phyloP scores from a whole-genome alignment of 1,140 invertebrate genomes.

The Acyrthosiphon pisum region DNA sequence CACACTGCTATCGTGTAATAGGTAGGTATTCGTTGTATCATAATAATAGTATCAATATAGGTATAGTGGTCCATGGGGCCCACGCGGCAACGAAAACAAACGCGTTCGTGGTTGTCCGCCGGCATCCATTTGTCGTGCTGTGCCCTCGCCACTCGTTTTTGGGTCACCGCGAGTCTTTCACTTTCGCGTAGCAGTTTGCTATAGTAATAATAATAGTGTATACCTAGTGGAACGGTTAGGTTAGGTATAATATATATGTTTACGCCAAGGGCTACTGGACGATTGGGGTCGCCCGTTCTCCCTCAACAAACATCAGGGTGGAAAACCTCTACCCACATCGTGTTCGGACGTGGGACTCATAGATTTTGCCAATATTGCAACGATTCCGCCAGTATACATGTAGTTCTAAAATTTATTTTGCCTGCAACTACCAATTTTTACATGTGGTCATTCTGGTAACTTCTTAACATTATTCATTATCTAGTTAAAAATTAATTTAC shows the following conservation, averaged over 20 bases:
- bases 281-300: neutral
- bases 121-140: constrained; percentile 5
- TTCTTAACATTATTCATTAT: no score
- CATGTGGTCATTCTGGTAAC: no score
- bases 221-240: neutral
- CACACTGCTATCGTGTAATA: neutral
- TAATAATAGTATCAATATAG: neutral
- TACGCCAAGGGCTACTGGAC: neutral
- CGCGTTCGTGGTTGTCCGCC: constrained; percentile 21
- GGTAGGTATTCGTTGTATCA: neutral
- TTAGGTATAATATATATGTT: neutral
- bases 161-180: constrained; percentile 43
- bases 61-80: neutral
- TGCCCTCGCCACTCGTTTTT: constrained; percentile 45
- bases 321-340: neutral
- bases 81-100: constrained; percentile 33
- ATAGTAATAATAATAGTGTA: neutral
- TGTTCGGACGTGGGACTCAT: neutral
- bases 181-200: neutral
- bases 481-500: no score
- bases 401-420: no score
- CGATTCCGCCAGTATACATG: neutral
- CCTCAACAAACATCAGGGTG: neutral
- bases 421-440: no score
- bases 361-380: no score